Evolutionary conservation across 2,113 vertebrate species (phyloP), one percentile per base, ranked within the genome.

Genomic region (Gymnogyps californianus): DNA sequence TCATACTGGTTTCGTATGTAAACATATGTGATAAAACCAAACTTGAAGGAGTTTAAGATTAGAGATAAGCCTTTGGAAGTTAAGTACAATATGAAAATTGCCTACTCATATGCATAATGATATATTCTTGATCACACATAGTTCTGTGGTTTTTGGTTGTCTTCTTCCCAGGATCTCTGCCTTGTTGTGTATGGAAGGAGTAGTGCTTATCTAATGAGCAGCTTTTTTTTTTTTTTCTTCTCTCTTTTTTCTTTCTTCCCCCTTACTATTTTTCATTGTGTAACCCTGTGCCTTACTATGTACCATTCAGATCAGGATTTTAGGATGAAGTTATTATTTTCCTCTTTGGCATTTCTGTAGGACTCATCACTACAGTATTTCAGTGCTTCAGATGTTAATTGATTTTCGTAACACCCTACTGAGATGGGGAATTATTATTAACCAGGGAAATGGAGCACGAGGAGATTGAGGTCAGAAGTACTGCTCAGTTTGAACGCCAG

Each of bases 371-470:
- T 70, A 9, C 46, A 55, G 49, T 40, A 55, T 83, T 89, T 91
- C 78, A 61, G 62, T 76, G 87, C 85, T 88, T 94, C 82, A 66
- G 87, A 90, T 86, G 62, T 88, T 95, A 95, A 96, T 86, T 96
- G 97, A 86, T 96, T 96, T 94, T 83, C 64, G 10, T 72, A 62
- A 74, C 85, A 88, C 77, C 87, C 92, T 62, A 22, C 90, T 51
- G 90, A 88, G 95, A 86, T 15, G 38, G 67, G 40, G 82, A 77
- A 77, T 92, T 93, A 83, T 79, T 94, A 72, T 91, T 92, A 96
- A 91, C 71, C 85, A 88, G 76, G 92, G 92, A 92, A 96, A 79
- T 66, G 32, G 88, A 83, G 79, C 92, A 92, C 78, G 77, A 91
- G 46, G 92, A 90, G 78, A 77, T 88, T 21, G 90, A 92, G 82